Percentiles rank a stretch among this genome's conserved stretches.
These are phyloP conservation scores for Antigone vipio DNA, from an alignment of 2,113 vertebrate species.

Conservation along the genomic window DNA sequence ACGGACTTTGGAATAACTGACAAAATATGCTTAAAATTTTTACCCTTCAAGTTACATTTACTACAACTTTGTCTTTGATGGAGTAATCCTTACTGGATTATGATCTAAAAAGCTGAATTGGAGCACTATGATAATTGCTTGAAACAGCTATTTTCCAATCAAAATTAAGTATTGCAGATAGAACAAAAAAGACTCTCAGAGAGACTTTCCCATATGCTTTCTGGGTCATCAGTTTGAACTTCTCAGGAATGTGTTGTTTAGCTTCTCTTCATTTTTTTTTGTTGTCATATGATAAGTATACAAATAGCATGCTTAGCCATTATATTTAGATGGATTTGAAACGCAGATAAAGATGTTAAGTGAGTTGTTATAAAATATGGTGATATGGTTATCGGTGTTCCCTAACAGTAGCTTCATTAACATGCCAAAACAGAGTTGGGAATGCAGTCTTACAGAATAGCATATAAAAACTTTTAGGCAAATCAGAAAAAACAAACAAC, in stretches of 20 bases:
- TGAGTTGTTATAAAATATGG: no score
- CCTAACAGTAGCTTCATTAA: background rate
- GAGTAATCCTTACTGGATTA: background rate
- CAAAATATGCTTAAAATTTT: background rate
- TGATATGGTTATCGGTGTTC: background rate
- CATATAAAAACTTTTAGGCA: background rate
- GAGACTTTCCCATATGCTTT: background rate
- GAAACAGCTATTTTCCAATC: background rate
- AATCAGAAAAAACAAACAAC: background rate
- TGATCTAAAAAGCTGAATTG: background rate
- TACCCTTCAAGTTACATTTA: background rate
- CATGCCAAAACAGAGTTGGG: background rate
- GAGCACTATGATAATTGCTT: background rate
- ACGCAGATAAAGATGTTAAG: background rate
- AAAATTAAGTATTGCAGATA: background rate
- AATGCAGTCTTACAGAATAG: background rate
- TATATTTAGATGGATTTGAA: background rate
- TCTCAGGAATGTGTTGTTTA: background rate
- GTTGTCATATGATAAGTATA: no score
- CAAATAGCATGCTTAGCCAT: background rate
- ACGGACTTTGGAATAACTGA: background rate
- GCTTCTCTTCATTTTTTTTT: background rate
- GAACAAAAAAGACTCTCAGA: background rate
- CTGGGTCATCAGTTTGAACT: slow-evolving; percentile 7
- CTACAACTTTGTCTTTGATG: background rate